Evolutionary conservation across 1,140 invertebrate species (phyloP), one percentile per base, ranked within the genome.

Genomic region (Lepidotrigona ventralis): DNA sequence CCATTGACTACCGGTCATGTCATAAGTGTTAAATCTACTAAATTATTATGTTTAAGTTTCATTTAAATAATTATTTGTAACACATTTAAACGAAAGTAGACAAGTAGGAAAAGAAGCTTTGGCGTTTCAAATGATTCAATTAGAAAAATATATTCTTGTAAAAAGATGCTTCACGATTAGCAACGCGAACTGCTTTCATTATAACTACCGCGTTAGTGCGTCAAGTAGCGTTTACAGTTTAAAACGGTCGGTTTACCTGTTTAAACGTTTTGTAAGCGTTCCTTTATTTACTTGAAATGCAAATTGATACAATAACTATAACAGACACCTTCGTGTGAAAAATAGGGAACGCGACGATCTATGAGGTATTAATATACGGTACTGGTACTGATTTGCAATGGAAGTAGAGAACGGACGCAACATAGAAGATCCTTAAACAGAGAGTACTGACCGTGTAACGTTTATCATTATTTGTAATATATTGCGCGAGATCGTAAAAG

Each of bases 171-270:
- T 51, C 26, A 58, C 14, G 51, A 60, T 79, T 79, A 4, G 29
- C 51, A 26, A 33, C 17, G 54, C 19, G 66, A 64, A 46, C 33
- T 19, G 68, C 60, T 21, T 60, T 66, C 73, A 51, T 29, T 82
- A 2, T 46, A n/a, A 82, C 46, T 69, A 75, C 54, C 51, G 39
- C 26, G 29, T 58, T 60, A 51, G n/a, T 82, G 53, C 39, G 39
- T 46, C 9, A 46, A n/a, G 26, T 81, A 58, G 68, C 14, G 54
- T 69, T 82, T 81, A 54, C 80, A 73, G 80, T 73, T 76, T 19
- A 79, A 83, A 78, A 79, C 79, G 81, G 56, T 83, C 79, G 76
- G 53, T n/a, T 63, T 63, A 54, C 68, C 51, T 54, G 81, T 79
- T 78, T 29, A 63, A 71, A 79, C 58, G 51, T 64, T 69, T n/a